Evolutionary conservation across 2,888 invertebrate species (phyloP).

Genomic region (Leptogaster cylindrica): DNA sequence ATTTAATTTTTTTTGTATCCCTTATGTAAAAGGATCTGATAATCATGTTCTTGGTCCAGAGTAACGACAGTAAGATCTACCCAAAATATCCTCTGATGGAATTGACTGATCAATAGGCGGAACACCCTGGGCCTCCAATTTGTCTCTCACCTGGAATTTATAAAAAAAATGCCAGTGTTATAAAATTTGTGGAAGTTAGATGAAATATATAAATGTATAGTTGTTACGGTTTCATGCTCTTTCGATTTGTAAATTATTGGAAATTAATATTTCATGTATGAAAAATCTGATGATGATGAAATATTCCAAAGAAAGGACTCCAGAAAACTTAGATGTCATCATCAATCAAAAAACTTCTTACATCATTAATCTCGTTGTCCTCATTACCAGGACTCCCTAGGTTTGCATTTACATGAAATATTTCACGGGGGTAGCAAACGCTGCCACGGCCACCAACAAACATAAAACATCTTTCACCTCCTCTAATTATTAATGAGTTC

Average conservation of each 20-base stretch:
- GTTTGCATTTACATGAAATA: not conserved
- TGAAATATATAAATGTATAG: not conserved
- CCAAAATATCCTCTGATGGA: conserved; percentile 66
- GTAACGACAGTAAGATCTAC: conserved; percentile 67
- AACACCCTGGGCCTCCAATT: conserved; percentile 65
- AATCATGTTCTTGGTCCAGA: conserved; percentile 63
- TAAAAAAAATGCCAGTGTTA: conserved; percentile 1
- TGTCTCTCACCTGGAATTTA: conserved; percentile 65
- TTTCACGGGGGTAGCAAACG: not conserved
- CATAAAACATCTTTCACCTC: not conserved
- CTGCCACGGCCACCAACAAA: not conserved
- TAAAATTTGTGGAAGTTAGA: not conserved
- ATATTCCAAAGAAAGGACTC: too few relatives aligned
- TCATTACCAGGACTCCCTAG: not conserved
- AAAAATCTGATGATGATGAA: not conserved
- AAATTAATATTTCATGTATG: not conserved
- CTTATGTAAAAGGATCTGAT: conserved; percentile 24
- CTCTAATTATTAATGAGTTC: not conserved
- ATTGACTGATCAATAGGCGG: conserved; percentile 67
- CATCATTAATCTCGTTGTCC: conserved; percentile 28
- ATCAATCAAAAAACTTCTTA: conserved; percentile 41
- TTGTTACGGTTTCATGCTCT: not conserved
- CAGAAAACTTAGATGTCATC: conserved; percentile 21
- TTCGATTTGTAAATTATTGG: not conserved
- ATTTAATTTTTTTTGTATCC: not conserved